A percentile compares a stretch with the other conserved stretches of the same genome.
Conservation (phyloP, 2,888 invertebrate genomes). For the Drosophila anomalipes region DNA sequence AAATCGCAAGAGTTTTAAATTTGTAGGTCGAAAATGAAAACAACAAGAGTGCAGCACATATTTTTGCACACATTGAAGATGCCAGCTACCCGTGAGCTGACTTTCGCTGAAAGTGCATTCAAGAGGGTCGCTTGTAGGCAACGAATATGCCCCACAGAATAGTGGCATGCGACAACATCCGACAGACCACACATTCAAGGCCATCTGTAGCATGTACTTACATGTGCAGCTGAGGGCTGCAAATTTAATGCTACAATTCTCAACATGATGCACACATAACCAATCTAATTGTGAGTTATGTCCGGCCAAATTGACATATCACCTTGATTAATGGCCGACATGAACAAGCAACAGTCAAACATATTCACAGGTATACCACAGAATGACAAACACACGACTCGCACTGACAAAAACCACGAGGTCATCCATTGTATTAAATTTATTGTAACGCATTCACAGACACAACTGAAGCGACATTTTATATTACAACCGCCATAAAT, state of each 20-base stretch:
- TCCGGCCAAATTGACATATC: constrained; percentile 64
- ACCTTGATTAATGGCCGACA: constrained; percentile 62
- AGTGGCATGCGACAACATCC: constrained; percentile 26
- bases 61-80: background rate
- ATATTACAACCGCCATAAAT: constrained; percentile 17
- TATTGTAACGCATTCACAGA: constrained; percentile 43
- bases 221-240: background rate
- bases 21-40: background rate
- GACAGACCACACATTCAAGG: constrained; percentile 26
- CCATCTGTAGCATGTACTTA: constrained; percentile 18
- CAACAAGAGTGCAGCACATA: too few relatives aligned
- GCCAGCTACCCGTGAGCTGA: background rate
- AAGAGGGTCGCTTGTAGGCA: background rate
- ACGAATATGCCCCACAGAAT: constrained; percentile 22
- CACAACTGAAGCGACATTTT: constrained; percentile 29
- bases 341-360: background rate
- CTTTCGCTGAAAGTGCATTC: background rate
- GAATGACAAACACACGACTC: constrained; percentile 19
- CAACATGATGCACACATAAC: constrained; percentile 8
- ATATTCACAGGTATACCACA: constrained; percentile 16
- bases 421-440: constrained; percentile 31
- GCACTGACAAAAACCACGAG: constrained; percentile 19
- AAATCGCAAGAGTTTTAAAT: background rate
- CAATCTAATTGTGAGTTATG: constrained; percentile 64
- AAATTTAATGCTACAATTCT: constrained; percentile 8